Evolutionary conservation across 2,113 vertebrate species (phyloP).

Genomic region (Spermophilus dauricus): DNA sequence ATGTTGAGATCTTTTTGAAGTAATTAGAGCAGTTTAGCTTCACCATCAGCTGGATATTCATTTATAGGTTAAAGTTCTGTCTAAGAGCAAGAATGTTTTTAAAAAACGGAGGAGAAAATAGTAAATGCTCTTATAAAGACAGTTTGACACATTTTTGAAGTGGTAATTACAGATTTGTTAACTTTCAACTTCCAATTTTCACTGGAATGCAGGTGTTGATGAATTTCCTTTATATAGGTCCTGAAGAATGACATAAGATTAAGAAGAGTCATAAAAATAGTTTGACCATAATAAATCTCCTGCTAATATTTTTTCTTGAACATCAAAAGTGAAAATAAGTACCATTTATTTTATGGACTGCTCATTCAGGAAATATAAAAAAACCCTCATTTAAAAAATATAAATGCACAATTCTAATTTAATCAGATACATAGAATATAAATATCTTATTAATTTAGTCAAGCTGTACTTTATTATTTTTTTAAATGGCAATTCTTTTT

Average conservation of each 20-base stretch:
- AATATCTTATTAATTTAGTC: conserved; percentile 21
- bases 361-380: not conserved
- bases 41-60: conserved; percentile 1
- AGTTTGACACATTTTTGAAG: conserved; percentile 65
- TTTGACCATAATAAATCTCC: conserved; percentile 29
- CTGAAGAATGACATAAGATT: conserved; percentile 37
- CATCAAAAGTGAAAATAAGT: conserved; percentile 47
- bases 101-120: not conserved
- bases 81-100: conserved; percentile 16
- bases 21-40: not conserved
- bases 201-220: not conserved
- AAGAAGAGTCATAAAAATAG: conserved; percentile 45
- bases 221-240: not conserved
- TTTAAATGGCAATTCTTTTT: too few species aligned
- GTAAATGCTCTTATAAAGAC: conserved; percentile 18
- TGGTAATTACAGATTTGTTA: conserved; percentile 46
- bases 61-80: conserved; percentile 26
- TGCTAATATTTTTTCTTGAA: conserved; percentile 35
- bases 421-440: not conserved
- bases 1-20: not conserved
- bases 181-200: conserved; percentile 58
- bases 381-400: not conserved
- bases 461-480: not conserved
- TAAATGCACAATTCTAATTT: conserved; percentile 4
- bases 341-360: conserved; percentile 31